phyloP scores from a whole-genome alignment of 64 coral and sea anemone species.

The Porites lutea region DNA sequence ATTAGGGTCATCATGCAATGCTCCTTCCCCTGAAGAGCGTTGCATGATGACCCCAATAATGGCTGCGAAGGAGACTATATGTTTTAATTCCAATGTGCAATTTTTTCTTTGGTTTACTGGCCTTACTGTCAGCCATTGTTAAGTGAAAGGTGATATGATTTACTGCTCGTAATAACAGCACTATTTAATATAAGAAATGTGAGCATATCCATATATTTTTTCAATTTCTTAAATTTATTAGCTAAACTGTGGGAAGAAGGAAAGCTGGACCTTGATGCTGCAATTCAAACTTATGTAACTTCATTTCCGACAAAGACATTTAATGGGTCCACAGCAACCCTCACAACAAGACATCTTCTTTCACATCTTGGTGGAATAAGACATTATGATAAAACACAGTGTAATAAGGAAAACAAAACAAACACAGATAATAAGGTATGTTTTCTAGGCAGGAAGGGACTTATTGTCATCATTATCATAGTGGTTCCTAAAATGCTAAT shows the following conservation, averaged over 20 bases:
- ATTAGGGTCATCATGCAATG: too few relatives aligned
- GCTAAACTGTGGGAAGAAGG: constrained; percentile 85
- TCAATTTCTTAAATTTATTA: constrained; percentile 2
- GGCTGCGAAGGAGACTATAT: too few relatives aligned
- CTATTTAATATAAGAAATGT: too few relatives aligned
- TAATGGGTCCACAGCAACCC: constrained; percentile 57
- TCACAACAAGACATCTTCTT: constrained; percentile 91
- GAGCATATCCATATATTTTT: too few relatives aligned
- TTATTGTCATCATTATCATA: neutral
- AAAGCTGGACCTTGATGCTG: constrained; percentile 89
- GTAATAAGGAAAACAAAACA: constrained; percentile 25
- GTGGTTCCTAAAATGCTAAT: too few relatives aligned
- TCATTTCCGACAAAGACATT: constrained; percentile 83
- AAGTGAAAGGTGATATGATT: too few relatives aligned
- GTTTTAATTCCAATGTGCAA: too few relatives aligned
- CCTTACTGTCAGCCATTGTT: too few relatives aligned
- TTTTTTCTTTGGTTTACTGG: too few relatives aligned
- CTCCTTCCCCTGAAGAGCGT: too few relatives aligned
- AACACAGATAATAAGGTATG: constrained; percentile 15
- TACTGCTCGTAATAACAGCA: too few relatives aligned
- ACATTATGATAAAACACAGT: constrained; percentile 61
- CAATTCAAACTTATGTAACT: constrained; percentile 91
- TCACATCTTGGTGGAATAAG: constrained; percentile 94
- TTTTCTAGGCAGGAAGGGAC: neutral
- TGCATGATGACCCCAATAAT: too few relatives aligned